A percentile compares a stretch with the other conserved stretches of the same genome.
Evolutionary conservation across 2,113 vertebrate species (phyloP).

Genomic region (Rhinoderma darwinii): DNA sequence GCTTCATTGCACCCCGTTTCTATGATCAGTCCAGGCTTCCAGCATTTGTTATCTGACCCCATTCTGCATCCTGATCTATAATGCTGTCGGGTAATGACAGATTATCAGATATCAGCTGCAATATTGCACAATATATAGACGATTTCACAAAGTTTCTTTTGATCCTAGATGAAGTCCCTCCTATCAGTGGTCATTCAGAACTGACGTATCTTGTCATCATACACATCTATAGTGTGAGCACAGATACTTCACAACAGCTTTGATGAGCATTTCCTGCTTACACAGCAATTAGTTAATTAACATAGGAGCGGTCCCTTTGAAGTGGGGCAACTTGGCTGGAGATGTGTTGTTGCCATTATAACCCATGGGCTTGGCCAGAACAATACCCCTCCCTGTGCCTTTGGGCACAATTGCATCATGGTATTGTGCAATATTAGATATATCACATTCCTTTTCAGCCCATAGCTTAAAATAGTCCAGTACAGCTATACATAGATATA

Average conservation of each 20-base stretch:
- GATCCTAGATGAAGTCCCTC: background rate
- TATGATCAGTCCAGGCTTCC: too few species aligned
- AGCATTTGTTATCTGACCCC: too few species aligned
- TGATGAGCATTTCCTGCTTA: slow-evolving; percentile 11
- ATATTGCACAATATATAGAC: background rate
- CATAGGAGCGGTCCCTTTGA: slow-evolving; percentile 30
- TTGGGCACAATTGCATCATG: background rate
- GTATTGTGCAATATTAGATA: background rate
- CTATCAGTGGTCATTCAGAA: background rate
- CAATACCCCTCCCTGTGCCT: background rate
- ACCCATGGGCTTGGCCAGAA: slow-evolving; percentile 15
- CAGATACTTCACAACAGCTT: background rate
- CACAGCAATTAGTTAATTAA: slow-evolving; percentile 17
- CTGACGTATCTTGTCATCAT: background rate
- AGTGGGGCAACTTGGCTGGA: background rate
- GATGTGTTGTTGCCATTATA: background rate
- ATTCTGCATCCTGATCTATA: background rate
- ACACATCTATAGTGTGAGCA: background rate
- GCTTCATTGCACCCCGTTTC: too few species aligned
- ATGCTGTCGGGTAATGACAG: too few species aligned
- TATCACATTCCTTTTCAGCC: background rate
- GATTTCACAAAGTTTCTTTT: background rate
- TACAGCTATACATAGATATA: background rate
- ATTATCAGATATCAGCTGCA: too few species aligned
- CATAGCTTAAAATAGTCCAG: background rate